Conservation (phyloP, 2,888 invertebrate species). For the Diaperis boleti region DNA sequence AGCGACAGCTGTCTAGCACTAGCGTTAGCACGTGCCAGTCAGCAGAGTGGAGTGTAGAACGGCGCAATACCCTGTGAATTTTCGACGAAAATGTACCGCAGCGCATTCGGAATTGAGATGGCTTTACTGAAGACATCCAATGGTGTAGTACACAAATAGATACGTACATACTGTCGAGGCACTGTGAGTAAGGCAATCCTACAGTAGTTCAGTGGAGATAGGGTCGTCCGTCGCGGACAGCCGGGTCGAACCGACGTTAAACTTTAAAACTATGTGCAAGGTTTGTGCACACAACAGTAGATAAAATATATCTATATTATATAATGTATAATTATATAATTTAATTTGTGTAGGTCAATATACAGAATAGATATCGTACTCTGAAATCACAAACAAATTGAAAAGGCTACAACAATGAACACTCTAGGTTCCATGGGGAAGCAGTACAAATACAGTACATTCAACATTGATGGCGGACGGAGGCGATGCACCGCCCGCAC, state of each 20-base stretch:
- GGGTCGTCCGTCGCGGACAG: slow-evolving; percentile 63
- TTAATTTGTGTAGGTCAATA: slow-evolving; percentile 65
- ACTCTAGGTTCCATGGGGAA: slow-evolving; percentile 67
- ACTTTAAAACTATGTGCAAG: slow-evolving; percentile 67
- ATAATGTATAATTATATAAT: slow-evolving; percentile 64
- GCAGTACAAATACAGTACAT: slow-evolving; percentile 66
- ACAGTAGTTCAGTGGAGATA: slow-evolving; percentile 78
- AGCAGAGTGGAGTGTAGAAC: slow-evolving; percentile 58
- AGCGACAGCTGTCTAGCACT: slow-evolving; percentile 58
- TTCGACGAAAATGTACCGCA: slow-evolving; percentile 56
- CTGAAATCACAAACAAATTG: slow-evolving; percentile 66
- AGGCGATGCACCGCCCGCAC: slow-evolving; percentile 43
- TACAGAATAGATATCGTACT: slow-evolving; percentile 65
- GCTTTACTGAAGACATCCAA: slow-evolving; percentile 60
- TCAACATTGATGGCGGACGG: slow-evolving; percentile 58
- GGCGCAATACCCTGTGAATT: slow-evolving; percentile 61
- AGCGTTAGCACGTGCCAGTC: slow-evolving; percentile 49
- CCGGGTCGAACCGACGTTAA: slow-evolving; percentile 55
- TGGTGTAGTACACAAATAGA: slow-evolving; percentile 66
- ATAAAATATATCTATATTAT: slow-evolving; percentile 66
- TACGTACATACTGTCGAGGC: slow-evolving; percentile 72
- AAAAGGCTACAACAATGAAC: slow-evolving; percentile 68
- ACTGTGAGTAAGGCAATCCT: slow-evolving; percentile 87
- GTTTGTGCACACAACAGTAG: slow-evolving; percentile 68
- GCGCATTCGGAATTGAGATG: slow-evolving; percentile 59